These are phyloP conservation scores for Oreonectes daqikongensis DNA, from an alignment of 2,797 vertebrate genomes.

Conservation along the genomic window DNA sequence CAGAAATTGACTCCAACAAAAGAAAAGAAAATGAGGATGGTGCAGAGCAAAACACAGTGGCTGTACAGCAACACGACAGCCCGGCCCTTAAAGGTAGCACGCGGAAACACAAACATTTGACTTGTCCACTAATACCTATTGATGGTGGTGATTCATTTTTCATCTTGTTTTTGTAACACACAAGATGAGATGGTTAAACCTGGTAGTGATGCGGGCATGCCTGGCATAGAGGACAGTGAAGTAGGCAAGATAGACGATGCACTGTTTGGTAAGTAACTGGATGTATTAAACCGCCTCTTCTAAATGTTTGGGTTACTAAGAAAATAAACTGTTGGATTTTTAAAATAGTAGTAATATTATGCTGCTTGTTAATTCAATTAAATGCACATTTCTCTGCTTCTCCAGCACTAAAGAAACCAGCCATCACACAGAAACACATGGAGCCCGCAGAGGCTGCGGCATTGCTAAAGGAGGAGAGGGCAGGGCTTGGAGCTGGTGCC, in stretches of 20 bases:
- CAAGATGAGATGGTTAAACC: slow-evolving; percentile 84
- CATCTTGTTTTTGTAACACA: slow-evolving; percentile 27
- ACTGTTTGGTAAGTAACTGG: slow-evolving; percentile 81
- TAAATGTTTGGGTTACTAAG: background rate
- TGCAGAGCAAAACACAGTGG: slow-evolving; percentile 73
- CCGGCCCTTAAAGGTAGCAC: slow-evolving; percentile 73
- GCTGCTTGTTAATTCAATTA: background rate
- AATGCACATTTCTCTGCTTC: slow-evolving; percentile 12
- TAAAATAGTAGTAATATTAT: background rate
- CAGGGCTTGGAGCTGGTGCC: slow-evolving; percentile 38
- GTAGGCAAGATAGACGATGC: slow-evolving; percentile 86
- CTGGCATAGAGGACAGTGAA: slow-evolving; percentile 95
- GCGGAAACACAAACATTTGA: background rate
- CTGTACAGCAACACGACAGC: slow-evolving; percentile 61
- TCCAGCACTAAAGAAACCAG: slow-evolving; percentile 79
- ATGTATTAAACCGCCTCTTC: background rate
- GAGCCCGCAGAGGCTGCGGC: slow-evolving; percentile 56
- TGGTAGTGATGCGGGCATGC: slow-evolving; percentile 96
- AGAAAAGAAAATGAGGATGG: slow-evolving; percentile 51
- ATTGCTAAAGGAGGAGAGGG: slow-evolving; percentile 60
- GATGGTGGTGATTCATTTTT: background rate
- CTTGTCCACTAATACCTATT: background rate
- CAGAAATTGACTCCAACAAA: slow-evolving; percentile 25
- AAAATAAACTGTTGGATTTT: background rate
- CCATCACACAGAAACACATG: slow-evolving; percentile 73